Conservation (phyloP, 1,140 invertebrate species). For the Drosophila chauvacae region DNA sequence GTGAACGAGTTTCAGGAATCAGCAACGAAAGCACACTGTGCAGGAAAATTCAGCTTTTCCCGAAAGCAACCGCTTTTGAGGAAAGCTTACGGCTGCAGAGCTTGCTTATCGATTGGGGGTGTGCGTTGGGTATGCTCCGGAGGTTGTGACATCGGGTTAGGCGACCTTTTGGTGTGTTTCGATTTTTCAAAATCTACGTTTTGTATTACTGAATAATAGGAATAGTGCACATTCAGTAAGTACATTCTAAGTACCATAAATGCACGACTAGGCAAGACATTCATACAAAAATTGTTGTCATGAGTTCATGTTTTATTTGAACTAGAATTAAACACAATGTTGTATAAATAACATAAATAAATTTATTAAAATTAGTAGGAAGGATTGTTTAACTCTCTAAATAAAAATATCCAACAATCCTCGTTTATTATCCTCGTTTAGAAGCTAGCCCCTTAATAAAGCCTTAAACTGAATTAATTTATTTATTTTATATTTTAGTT, state of each 20-base stretch:
- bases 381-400: background rate
- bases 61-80: constrained; percentile 49
- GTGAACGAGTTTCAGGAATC: constrained; percentile 79
- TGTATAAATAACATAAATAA: background rate
- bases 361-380: no score
- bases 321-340: background rate
- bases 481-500: no score
- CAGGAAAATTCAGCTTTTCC: constrained; percentile 69
- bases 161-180: constrained; percentile 14
- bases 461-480: background rate
- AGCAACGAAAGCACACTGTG: constrained; percentile 78
- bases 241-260: background rate
- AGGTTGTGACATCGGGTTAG: constrained; percentile 37
- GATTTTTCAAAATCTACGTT: background rate
- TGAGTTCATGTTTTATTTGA: background rate
- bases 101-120: constrained; percentile 49
- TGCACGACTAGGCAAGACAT: no score
- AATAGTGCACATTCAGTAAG: background rate
- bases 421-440: no score
- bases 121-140: constrained; percentile 1
- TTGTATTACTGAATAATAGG: background rate
- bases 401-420: background rate
- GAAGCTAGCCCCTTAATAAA: no score
- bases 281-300: background rate
- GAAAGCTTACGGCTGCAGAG: constrained; percentile 24